These are phyloP conservation scores for Sebastes iracundus DNA, from an alignment of 2,797 vertebrate species.

Conservation along the genomic window DNA sequence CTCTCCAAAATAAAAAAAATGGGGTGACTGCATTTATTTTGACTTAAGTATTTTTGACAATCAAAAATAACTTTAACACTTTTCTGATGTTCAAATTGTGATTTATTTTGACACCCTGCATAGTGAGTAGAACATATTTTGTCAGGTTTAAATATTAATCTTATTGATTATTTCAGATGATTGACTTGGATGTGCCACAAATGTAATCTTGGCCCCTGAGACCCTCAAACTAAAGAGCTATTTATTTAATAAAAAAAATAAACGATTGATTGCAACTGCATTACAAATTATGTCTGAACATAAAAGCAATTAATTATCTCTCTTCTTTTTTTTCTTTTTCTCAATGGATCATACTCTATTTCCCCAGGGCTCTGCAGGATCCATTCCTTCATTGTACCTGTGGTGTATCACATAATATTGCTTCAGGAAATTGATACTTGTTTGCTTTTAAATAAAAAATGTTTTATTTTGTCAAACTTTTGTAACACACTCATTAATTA, in stretches of 20 bases:
- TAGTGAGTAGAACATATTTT: conserved; percentile 6
- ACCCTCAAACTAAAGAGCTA: background rate
- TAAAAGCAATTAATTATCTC: background rate
- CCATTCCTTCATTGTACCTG: background rate
- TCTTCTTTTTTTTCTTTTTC: background rate
- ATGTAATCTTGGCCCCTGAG: background rate
- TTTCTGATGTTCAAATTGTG: background rate
- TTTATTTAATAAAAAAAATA: background rate
- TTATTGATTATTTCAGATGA: conserved; percentile 14
- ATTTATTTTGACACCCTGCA: background rate
- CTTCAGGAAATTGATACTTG: background rate
- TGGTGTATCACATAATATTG: background rate
- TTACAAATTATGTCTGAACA: background rate
- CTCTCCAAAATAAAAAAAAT: background rate
- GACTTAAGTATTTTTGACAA: background rate
- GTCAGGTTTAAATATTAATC: conserved; percentile 1
- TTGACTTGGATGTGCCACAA: conserved; percentile 1
- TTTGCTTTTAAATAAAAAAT: conserved; percentile 55
- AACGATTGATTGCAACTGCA: background rate
- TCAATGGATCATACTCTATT: background rate
- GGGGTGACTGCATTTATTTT: background rate
- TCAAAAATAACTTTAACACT: background rate
- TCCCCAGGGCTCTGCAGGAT: background rate
- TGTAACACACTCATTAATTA: background rate
- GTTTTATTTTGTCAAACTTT: conserved; percentile 48